Evolutionary conservation across 2,113 vertebrate species (phyloP), one percentile per base, ranked within the genome.

Genomic region (Rissa tridactyla): DNA sequence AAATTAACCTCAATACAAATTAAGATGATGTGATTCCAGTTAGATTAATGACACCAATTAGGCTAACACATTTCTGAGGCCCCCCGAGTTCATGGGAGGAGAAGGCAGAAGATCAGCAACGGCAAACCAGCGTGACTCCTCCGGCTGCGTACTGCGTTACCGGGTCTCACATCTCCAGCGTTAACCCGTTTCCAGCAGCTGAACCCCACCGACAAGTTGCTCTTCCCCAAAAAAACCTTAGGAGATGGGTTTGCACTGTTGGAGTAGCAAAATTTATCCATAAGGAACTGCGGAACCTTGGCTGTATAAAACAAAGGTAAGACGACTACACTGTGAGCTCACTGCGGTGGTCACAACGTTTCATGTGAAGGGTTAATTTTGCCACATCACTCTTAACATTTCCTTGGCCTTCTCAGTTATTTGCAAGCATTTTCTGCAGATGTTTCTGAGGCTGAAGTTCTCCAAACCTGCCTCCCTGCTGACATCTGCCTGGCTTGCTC

Each of bases 1-100:
- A 95, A 91, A 82, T 94, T 46, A 89, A 66, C 84, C 65, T 78
- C 78, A 13, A 18, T 34, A 55, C 42, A 75, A 89, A 93, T 71
- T 10, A 78, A 64, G 90, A 75, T 54, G 8, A 64, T 70, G 22
- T 2, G 57, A 93, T 58, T 71, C 61, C 30, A 46, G 38, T 66
- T 79, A 29, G 60, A 82, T 93, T 90, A 90, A 97, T 12, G 7
- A 32, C 60, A 40, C 49, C 69, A 86, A 73, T 96, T 86, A 92
- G 32, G 47, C 51, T 17, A 82, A 42, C 3, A 15, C 20, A 3
- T 68, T 91, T 72, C 46, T 72, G 36, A 57, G 40, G 38, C 68
- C 81, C 58, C 36, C 15, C 5, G 76, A 60, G 34, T 36, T 57
- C 11, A 4, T 21, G 68, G 52, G 40, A 80, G 68, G 58, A 66